phyloP scores from a whole-genome alignment of 2,888 invertebrate genomes.

The Acanthosepion pharaonis region DNA sequence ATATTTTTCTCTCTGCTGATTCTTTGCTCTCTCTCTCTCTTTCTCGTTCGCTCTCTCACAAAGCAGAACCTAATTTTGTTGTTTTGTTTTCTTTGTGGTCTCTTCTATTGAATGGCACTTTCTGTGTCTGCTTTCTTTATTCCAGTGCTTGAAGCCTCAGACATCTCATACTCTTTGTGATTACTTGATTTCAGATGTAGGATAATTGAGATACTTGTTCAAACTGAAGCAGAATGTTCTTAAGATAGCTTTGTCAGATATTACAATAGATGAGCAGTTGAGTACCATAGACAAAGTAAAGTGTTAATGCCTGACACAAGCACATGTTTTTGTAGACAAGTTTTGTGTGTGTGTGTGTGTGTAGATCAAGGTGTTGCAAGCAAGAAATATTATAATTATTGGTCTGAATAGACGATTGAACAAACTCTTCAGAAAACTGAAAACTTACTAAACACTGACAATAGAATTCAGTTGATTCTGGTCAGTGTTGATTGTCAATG shows the following conservation, averaged over 20 bases:
- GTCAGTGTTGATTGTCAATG: no score
- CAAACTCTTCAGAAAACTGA: neutral
- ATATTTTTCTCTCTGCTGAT: neutral
- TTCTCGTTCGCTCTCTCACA: no score
- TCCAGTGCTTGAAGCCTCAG: no score
- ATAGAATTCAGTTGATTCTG: neutral
- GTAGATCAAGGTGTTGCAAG: neutral
- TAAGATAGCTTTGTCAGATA: no score
- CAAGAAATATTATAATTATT: neutral
- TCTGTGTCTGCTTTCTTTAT: no score
- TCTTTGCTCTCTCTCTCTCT: neutral
- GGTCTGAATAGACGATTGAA: neutral
- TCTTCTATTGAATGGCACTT: neutral
- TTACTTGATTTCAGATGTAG: no score
- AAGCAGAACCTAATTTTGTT: neutral
- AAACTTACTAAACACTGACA: neutral
- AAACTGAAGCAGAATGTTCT: no score
- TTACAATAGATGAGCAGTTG: neutral
- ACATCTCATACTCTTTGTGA: no score
- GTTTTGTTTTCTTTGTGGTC: neutral
- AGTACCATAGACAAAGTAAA: neutral
- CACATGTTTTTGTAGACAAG: no score
- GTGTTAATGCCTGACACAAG: no score
- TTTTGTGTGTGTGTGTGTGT: neutral
- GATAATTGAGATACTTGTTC: no score